Evolutionary conservation across 2,888 invertebrate genomes (phyloP), one percentile per base, ranked within the genome.

Genomic region (Agapetus fuscipes): DNA sequence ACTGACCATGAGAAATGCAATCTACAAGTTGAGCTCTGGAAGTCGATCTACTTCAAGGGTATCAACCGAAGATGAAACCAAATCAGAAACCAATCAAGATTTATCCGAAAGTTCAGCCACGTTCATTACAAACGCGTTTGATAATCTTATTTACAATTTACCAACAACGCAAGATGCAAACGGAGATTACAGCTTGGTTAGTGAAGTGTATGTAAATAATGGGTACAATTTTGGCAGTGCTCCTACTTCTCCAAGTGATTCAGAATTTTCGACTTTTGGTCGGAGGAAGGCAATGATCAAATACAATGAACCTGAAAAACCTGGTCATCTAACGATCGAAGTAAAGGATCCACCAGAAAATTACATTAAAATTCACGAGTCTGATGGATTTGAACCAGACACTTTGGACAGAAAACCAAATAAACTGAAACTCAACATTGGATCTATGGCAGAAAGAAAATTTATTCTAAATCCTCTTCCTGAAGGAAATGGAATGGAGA

Each of bases 361-460:
- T 53, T 82, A 82, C 49, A 75, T 80, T 5, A 76, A 74, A 53
- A 79, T 83, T 33, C 76, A 83, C 39, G 88, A 88, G 53, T 85
- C 85, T 2, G 85, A 85, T 51, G 80, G 78, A 37, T 89, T 86
- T 52, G 89, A 89, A 57, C 87, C 88, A 0, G 88, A 89, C 49
- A 89, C 89, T 0, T 65, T 89, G 39, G 89, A 89, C 53, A 70
- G 88, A 16, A 87, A 87, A 54, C 78, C 82, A 29, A 75, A 68
- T 56, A 76, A 72, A 50, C 56, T 71, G 29, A 71, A 68, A 46
- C 55, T 60, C 16, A 60, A 56, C 31, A 67, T 72, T 0, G 49
- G 14, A 9, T 25, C 20, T 4, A 10, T 20, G 25, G 10, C 27
- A 4, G 39, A 36, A 27, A 17, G 30, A 10, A 34, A n/a, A 11